Evolutionary conservation across 2,797 vertebrate species (phyloP), one percentile per base, ranked within the genome.

Genomic region (Pangasius sanitwongsei): DNA sequence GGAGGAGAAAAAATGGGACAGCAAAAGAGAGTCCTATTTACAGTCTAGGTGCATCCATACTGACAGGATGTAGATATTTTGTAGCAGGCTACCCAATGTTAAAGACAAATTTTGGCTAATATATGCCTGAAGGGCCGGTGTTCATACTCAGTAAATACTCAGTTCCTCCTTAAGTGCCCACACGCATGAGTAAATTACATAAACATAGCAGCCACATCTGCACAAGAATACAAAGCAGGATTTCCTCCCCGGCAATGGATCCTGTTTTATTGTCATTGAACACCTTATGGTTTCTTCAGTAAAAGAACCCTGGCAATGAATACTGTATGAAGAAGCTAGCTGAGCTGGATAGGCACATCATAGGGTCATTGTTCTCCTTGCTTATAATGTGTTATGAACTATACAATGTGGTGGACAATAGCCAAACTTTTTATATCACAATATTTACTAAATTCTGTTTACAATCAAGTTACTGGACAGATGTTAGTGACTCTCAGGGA

Each of bases 91-190:
- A 61, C 65, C 88, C 74, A 89, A 87, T 70, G 84, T 82, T 90
- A 67, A 67, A 89, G 86, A 88, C 85, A 91, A 89, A 89, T 75
- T n/a, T 70, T 59, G 74, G 86, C 86, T 91, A 87, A 90, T 91
- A 88, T 34, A 61, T 85, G 86, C 88, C 89, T 86, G 34, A 37
- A 55, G 90, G 89, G 83, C 74, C 63, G 1, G 63, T 23, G 86
- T 91, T 86, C 90, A 83, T 83, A 81, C 89, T 89, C 89, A 57
- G 89, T 90, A 91, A 92, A 92, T 89, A 86, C 86, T 80, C 91
- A 78, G 82, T 85, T 85, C 87, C 85, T 87, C 75, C 87, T 87
- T 91, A 91, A 92, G 91, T 82, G 90, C 88, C 88, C 48, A 23
- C 78, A 87, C 75, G 69, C 85, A 80, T 37, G 83, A 90, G 87